A percentile compares a stretch with the other conserved stretches of the same genome.
Conservation (phyloP, 2,113 vertebrate genomes). For the Atractosteus spatula region DNA sequence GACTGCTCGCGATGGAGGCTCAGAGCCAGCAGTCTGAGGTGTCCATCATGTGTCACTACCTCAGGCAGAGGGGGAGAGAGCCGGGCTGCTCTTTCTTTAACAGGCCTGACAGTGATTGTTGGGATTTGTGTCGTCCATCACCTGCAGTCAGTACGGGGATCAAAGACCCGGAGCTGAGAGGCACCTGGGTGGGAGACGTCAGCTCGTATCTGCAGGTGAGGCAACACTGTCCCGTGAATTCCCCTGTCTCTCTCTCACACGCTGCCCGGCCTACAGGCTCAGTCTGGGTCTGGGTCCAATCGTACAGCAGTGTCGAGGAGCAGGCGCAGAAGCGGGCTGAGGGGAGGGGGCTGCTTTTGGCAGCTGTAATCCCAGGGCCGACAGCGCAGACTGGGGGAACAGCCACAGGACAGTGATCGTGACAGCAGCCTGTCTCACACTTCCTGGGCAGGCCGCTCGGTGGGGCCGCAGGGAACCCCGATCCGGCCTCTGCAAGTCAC, state of each 20-base stretch:
- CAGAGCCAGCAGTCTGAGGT: neutral
- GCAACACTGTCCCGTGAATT: neutral
- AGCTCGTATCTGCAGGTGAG: conserved; percentile 14
- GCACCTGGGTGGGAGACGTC: neutral
- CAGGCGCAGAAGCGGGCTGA: no score
- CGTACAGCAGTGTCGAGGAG: no score
- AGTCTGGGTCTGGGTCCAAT: neutral
- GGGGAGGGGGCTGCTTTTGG: no score
- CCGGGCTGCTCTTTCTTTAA: neutral
- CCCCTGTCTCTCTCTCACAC: neutral
- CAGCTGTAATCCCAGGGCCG: no score
- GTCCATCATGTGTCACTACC: neutral
- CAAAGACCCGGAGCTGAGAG: conserved; percentile 4
- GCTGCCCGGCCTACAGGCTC: neutral
- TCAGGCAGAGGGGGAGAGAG: neutral
- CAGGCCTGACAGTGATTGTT: no score
- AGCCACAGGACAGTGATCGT: no score
- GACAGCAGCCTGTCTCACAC: no score
- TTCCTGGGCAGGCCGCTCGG: no score
- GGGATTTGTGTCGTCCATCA: neutral
- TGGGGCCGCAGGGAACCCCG: no score
- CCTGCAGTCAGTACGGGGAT: conserved; percentile 9
- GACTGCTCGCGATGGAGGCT: neutral
- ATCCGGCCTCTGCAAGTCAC: no score
- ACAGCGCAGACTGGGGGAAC: no score